phyloP scores from a whole-genome alignment of 2,888 invertebrate genomes.

The Drosophila borborema region DNA sequence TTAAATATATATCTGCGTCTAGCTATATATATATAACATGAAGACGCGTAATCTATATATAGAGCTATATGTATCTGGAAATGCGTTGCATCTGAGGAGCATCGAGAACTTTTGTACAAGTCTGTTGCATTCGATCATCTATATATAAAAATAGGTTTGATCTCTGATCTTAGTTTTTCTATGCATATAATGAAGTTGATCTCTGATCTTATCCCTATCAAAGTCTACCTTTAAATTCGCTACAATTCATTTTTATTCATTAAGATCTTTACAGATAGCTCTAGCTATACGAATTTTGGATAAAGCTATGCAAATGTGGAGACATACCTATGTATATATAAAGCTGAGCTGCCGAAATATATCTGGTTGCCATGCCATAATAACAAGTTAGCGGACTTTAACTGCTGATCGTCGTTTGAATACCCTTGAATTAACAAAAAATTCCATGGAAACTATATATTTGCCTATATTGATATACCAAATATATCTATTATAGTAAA shows the following conservation, averaged over 20 bases:
- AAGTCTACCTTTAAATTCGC: too few relatives aligned
- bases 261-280: background rate
- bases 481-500: background rate
- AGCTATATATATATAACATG: background rate
- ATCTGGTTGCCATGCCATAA: background rate
- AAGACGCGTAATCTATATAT: background rate
- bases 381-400: background rate
- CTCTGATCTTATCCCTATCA: conserved; percentile 2
- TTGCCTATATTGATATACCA: too few relatives aligned
- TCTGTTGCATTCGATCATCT: conserved; percentile 1
- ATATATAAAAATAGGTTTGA: background rate
- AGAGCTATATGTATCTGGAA: conserved; percentile 1
- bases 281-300: background rate
- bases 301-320: background rate
- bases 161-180: background rate
- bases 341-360: background rate
- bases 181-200: background rate
- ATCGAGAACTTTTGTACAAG: background rate
- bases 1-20: background rate
- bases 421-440: background rate
- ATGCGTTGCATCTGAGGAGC: conserved; percentile 2
- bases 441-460: too few relatives aligned
- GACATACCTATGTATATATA: background rate
- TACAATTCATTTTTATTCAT: background rate
- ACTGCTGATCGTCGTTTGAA: background rate